Conservation (phyloP, 2,797 vertebrate species). For the Toxotes lorentzi region DNA sequence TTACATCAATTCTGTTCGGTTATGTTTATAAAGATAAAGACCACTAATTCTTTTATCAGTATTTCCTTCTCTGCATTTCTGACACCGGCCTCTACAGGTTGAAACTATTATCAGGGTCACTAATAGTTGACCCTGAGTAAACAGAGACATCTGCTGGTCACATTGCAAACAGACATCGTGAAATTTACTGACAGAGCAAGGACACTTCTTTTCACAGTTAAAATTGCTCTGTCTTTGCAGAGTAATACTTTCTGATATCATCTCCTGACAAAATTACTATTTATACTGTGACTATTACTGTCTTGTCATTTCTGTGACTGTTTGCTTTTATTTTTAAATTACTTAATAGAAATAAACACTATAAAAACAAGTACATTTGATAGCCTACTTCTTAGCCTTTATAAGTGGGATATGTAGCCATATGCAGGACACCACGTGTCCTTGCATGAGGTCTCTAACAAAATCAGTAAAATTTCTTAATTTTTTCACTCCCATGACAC, state of each 20-base stretch:
- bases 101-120: no score
- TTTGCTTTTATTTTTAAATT: neutral
- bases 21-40: neutral
- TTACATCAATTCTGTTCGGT: neutral
- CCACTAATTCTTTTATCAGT: neutral
- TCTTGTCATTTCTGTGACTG: neutral
- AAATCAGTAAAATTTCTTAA: neutral
- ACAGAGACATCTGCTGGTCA: conserved; percentile 54
- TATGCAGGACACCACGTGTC: neutral
- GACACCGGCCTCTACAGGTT: neutral
- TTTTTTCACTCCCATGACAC: neutral
- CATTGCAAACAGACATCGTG: neutral
- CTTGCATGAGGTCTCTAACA: neutral
- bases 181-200: neutral
- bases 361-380: neutral
- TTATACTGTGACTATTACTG: neutral
- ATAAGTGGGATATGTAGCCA: neutral
- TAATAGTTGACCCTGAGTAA: no score
- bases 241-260: neutral
- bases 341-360: neutral
- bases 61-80: neutral
- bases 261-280: neutral
- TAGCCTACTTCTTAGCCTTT: neutral
- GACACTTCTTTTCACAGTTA: neutral
- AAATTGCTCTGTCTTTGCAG: neutral